phyloP scores from a whole-genome alignment of 2,797 vertebrate species.

The Anguilla marmorata region DNA sequence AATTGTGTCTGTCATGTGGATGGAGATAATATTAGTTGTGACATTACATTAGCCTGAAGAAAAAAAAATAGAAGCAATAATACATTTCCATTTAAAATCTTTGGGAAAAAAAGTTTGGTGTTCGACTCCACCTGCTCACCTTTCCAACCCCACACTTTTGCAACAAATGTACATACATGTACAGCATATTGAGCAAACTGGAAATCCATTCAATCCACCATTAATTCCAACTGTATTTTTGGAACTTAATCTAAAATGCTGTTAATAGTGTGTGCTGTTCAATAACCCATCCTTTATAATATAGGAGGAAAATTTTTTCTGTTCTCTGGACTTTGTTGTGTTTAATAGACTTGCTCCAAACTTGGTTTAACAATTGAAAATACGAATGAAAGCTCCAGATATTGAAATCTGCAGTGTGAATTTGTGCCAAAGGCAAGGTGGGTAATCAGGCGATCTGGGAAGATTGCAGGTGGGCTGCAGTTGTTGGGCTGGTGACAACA shows the following conservation, averaged over 20 bases:
- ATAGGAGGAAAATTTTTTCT: neutral
- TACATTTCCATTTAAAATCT: constrained; percentile 45
- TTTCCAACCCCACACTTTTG: constrained; percentile 23
- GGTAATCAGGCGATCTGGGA: neutral
- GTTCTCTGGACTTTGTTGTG: neutral
- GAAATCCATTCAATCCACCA: neutral
- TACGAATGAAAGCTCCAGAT: neutral
- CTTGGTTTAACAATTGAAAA: neutral
- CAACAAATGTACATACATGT: constrained; percentile 6
- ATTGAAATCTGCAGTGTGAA: neutral
- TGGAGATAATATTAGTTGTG: constrained; percentile 56
- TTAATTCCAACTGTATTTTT: neutral
- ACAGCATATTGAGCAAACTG: neutral
- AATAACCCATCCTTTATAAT: neutral
- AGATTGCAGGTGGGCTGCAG: neutral
- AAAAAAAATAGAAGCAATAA: constrained; percentile 50
- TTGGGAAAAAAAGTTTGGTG: constrained; percentile 30
- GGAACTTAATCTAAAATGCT: neutral
- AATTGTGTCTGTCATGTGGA: constrained; percentile 57
- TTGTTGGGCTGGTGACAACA: neutral
- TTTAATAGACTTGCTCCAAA: neutral
- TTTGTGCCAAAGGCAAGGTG: neutral
- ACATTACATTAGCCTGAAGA: constrained; percentile 56
- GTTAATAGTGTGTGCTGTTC: neutral
- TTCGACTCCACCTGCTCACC: constrained; percentile 17